Evolutionary conservation across 2,113 vertebrate species (phyloP), one percentile per base, ranked within the genome.

Genomic region (Saccopteryx bilineata): DNA sequence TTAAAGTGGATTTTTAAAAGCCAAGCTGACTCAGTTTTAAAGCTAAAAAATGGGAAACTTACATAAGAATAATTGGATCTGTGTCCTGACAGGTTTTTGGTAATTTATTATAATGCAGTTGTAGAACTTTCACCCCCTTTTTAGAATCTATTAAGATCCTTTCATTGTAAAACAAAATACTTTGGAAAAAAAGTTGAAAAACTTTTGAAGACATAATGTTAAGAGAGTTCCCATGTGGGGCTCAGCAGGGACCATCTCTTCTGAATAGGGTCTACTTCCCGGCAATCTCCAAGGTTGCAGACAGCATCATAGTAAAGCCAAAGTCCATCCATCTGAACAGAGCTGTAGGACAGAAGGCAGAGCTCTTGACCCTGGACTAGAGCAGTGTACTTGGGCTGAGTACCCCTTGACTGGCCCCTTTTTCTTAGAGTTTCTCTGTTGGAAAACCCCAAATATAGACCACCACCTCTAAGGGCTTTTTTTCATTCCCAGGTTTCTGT

Each of bases 1-100:
- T 92, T 75, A 84, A 87, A 79, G 46, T 39, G 85, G 74, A 33
- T 89, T 86, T 92, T 90, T 60, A 5, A 86, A 74, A 93, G 65
- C n/a, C 31, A 68, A 66, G 21, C 15, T 28, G 33, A 56, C 13
- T 76, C 24, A 79, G 39, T 79, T 85, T 71, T 75, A 95, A 89
- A 75, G 24, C 86, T 74, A 54, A 69, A 78, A 63, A 56, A 26
- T 13, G n/a, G n/a, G 24, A 26, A 83, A 39, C 26, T 56, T 81
- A 61, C 21, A 79, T 87, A 48, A n/a, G 76, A 94, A 74, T 83
- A 56, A 88, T 68, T 68, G 17, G 69, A 66, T 19, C 10, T 65
- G 26, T 87, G 50, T 46, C 54, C 63, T 54, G 54, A 24, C 13
- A 65, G 21, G 76, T 68, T 95, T 68, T 76, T 90, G 90, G 24